Evolutionary conservation across 2,888 invertebrate genomes (phyloP), one percentile per base, ranked within the genome.

Genomic region (Plagiodera versicolora): DNA sequence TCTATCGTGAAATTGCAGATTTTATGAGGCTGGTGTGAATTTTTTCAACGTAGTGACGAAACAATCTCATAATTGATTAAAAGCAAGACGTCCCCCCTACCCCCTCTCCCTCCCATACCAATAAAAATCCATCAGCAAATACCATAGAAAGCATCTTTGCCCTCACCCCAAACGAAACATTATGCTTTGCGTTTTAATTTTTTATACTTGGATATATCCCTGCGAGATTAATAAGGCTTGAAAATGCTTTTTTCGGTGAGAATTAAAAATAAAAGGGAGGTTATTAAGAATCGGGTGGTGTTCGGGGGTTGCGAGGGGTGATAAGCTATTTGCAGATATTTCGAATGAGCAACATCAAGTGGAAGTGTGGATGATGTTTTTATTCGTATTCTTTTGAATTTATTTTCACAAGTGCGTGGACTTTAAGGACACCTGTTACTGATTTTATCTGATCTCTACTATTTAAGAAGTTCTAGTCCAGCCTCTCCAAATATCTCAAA

Each of bases 151-250:
- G 24, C 45, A 53, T 44, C 53, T 53, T 53, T 28, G 24, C 53
- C 44, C 53, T 44, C 48, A 56, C 60, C 67, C 63, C 68, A 75
- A 77, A 75, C 79, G 70, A 72, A 76, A 76, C 77, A 75, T 77
- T 75, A 77, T 75, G 76, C 77, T 75, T 75, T 75, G 74, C 75
- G 76, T 78, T 78, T 78, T 76, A 77, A 78, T 78, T 78, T 78
- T 77, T 78, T 77, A 77, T 77, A 74, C 75, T 75, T 73, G 73
- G 70, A 77, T 76, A 77, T 77, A 77, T 76, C 75, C 76, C 77
- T 72, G 70, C 64, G 77, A 77, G 78, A 78, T 78, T 78, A 78
- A 78, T 78, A 78, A 77, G 78, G 75, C 77, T 75, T 78, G 77
- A 77, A 67, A 78, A 77, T 74, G 75, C 74, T 74, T 74, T 70